These are phyloP conservation scores for Scomber scombrus DNA, from an alignment of 2,113 vertebrate species.

Conservation along the genomic window DNA sequence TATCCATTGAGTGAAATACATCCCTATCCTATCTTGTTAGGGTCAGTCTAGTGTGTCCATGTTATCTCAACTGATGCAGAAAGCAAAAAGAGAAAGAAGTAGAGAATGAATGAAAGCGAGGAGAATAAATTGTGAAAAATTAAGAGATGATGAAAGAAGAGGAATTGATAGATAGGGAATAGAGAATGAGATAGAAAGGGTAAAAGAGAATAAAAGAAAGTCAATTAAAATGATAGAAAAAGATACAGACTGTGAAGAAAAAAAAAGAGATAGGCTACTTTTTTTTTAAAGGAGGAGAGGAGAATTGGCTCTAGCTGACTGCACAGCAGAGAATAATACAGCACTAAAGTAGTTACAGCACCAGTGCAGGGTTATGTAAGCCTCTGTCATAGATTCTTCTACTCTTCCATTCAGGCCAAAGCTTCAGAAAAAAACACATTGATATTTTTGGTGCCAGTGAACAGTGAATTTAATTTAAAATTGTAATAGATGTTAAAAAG, in stretches of 20 bases:
- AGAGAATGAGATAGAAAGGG: neutral
- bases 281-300: constrained; percentile 7
- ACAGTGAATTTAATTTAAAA: constrained; percentile 11
- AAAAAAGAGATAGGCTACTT: neutral
- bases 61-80: neutral
- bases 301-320: constrained; percentile 18
- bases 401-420: constrained; percentile 38
- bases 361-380: constrained; percentile 61
- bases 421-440: constrained; percentile 31
- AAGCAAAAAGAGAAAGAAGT: neutral
- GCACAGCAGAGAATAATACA: constrained; percentile 16
- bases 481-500: neutral
- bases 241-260: neutral
- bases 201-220: neutral
- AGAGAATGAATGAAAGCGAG: neutral
- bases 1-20: neutral
- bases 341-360: constrained; percentile 25
- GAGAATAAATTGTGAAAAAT: neutral
- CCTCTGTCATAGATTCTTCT: constrained; percentile 11
- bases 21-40: constrained; percentile 3
- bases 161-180: neutral
- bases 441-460: constrained; percentile 15
- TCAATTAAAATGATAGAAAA: neutral
- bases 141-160: neutral
- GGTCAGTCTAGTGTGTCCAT: neutral